Evolutionary conservation across 2,888 invertebrate species (phyloP), one percentile per base, ranked within the genome.

Genomic region (Bhutanitis thaidina): DNA sequence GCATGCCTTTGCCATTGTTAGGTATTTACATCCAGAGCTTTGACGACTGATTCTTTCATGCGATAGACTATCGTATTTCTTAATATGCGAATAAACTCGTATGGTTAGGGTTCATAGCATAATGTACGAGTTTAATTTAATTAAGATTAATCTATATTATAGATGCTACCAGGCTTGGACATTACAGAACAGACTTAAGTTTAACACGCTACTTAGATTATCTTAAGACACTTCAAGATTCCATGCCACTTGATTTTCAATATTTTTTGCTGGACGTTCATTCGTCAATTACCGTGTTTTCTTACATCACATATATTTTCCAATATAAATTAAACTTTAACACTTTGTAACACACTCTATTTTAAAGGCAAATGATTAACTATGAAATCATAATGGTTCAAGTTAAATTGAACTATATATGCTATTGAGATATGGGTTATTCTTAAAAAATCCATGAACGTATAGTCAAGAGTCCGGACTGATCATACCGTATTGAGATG

Each of bases 401-500:
- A 27, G 13, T 9, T 9, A 39, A 12, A 7, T 12, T 27, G 13
- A 25, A 27, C 39, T 27, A 7, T 27, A 39, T 27, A 5, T n/a
- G n/a, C 1, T 9, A 13, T 39, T 9, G 27, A n/a, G 10, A 12
- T 35, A 25, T 35, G 20, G 9, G 29, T 37, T 36, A 8, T 16
- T 16, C 27, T 46, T 12, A 7, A 37, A 45, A 15, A 25, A n/a
- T 25, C 16, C 0, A 15, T n/a, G 7, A 15, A 9, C 1, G 1
- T 36, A 13, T 13, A 46, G 37, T 52, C 34, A 34, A 47, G 52
- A 36, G 37, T 46, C 29, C 14, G 3, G 27, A 35, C 36, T 20
- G 70, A 79, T 65, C 74, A 69, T 64, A 71, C 61, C 43, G 53
- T 65, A 71, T 81, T 82, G 81, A 77, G 80, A 65, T 77, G 80